Conservation (phyloP, 2,888 invertebrate genomes). For the Caenorhabditis afra region DNA sequence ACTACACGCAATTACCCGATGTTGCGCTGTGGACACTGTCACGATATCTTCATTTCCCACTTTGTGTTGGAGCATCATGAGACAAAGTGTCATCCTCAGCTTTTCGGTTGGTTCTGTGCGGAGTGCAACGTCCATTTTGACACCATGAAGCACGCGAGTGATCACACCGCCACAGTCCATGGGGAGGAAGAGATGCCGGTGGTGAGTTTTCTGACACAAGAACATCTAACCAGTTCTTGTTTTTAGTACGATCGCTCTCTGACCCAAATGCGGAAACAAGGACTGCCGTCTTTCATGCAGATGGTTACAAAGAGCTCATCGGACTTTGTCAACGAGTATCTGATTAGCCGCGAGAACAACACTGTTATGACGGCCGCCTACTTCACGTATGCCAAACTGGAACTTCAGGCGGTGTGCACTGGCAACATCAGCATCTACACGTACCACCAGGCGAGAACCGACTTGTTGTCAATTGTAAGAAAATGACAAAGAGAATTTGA, state of each 20-base stretch:
- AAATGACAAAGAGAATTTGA: background rate
- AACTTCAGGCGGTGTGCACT: slow-evolving; percentile 26
- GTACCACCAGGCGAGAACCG: slow-evolving; percentile 32
- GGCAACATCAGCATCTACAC: slow-evolving; percentile 11
- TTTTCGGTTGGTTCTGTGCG: slow-evolving; percentile 29
- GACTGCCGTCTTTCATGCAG: slow-evolving; percentile 12
- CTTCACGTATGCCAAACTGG: slow-evolving; percentile 32
- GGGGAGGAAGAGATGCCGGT: slow-evolving; percentile 31
- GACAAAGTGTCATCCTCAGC: slow-evolving; percentile 16
- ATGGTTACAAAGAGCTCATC: slow-evolving; percentile 13
- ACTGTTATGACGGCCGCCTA: slow-evolving; percentile 27
- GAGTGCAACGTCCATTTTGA: slow-evolving; percentile 30
- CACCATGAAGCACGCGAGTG: slow-evolving; percentile 26
- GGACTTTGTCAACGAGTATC: slow-evolving; percentile 21
- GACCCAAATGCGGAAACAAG: background rate
- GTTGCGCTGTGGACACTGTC: slow-evolving; percentile 26
- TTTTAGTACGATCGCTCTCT: slow-evolving; percentile 17
- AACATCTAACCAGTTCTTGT: too few species aligned
- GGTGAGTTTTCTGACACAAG: slow-evolving; percentile 7
- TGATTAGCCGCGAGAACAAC: slow-evolving; percentile 24
- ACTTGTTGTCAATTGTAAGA: slow-evolving; percentile 10
- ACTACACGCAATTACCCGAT: slow-evolving; percentile 30
- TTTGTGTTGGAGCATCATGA: slow-evolving; percentile 43
- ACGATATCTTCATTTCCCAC: slow-evolving; percentile 23
- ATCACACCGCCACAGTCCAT: slow-evolving; percentile 36